Evolutionary conservation across 1,140 invertebrate genomes (phyloP).

Genomic region (Teleogryllus occipitalis): DNA sequence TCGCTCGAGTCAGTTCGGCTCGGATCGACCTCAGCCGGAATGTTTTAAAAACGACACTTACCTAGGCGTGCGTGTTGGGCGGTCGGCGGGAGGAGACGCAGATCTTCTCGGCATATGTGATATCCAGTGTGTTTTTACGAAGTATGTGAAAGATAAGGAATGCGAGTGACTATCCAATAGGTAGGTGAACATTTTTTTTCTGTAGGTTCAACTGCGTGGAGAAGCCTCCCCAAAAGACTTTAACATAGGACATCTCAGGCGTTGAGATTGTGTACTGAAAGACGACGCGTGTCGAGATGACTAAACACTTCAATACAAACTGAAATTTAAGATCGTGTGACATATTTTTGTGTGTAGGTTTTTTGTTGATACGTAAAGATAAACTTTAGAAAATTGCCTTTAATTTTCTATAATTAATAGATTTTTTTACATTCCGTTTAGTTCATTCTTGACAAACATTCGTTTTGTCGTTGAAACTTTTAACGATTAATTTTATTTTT

Average conservation of each 20-base stretch:
- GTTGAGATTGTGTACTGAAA: too few relatives aligned
- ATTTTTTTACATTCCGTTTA: background rate
- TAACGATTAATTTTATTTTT: background rate
- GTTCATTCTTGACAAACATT: background rate
- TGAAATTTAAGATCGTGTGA: background rate
- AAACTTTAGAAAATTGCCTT: background rate
- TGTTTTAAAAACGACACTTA: background rate
- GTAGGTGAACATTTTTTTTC: constrained; percentile 1
- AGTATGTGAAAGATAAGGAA: background rate
- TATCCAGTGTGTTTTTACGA: constrained; percentile 1
- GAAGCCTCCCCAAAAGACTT: background rate
- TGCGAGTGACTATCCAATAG: constrained; percentile 3
- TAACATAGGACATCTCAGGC: too few relatives aligned
- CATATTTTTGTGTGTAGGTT: background rate
- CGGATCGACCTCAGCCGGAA: background rate
- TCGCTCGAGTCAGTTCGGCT: background rate
- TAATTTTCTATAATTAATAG: background rate
- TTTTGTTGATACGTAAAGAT: background rate
- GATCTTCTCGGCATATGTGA: background rate
- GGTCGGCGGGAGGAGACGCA: background rate
- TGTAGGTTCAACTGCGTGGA: background rate
- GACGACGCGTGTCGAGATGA: background rate
- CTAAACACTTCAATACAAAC: background rate
- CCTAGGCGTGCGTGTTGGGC: background rate
- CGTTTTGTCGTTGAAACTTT: background rate